phyloP scores from a whole-genome alignment of 2,888 invertebrate species.

The Arctia plantaginis region DNA sequence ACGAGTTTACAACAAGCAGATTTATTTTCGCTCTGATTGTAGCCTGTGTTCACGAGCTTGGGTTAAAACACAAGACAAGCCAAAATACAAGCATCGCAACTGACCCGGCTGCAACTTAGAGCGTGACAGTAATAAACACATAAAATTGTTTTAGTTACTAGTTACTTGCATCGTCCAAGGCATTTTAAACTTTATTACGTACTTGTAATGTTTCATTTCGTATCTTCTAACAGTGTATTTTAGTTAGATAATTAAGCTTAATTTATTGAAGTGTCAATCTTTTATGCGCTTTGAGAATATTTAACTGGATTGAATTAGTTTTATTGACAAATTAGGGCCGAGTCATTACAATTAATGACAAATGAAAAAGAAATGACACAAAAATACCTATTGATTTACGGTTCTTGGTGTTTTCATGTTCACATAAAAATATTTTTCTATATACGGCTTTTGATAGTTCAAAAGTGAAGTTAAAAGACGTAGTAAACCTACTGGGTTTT shows the following conservation, averaged over 20 bases:
- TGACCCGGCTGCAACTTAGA: background rate
- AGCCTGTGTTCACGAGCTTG: background rate
- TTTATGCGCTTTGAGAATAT: slow-evolving; percentile 30
- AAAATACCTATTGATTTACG: slow-evolving; percentile 6
- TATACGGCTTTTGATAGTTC: slow-evolving; percentile 6
- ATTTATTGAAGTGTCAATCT: slow-evolving; percentile 4
- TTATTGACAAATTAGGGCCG: slow-evolving; percentile 27
- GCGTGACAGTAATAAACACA: background rate
- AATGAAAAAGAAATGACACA: slow-evolving; percentile 18
- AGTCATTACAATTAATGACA: slow-evolving; percentile 35
- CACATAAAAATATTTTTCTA: slow-evolving; percentile 9
- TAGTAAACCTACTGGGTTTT: background rate
- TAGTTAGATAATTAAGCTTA: slow-evolving; percentile 5
- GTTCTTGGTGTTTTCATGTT: background rate
- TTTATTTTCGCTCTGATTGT: background rate
- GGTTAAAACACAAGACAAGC: background rate
- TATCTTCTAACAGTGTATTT: background rate
- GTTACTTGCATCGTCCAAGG: background rate
- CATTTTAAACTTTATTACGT: background rate
- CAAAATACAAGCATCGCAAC: background rate
- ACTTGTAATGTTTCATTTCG: background rate
- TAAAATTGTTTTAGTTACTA: background rate
- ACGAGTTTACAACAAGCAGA: background rate
- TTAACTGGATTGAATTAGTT: slow-evolving; percentile 32
- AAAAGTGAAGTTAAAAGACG: background rate